These are phyloP conservation scores for Buceros bicornis DNA, from an alignment of 2,797 vertebrate genomes.

Conservation along the genomic window DNA sequence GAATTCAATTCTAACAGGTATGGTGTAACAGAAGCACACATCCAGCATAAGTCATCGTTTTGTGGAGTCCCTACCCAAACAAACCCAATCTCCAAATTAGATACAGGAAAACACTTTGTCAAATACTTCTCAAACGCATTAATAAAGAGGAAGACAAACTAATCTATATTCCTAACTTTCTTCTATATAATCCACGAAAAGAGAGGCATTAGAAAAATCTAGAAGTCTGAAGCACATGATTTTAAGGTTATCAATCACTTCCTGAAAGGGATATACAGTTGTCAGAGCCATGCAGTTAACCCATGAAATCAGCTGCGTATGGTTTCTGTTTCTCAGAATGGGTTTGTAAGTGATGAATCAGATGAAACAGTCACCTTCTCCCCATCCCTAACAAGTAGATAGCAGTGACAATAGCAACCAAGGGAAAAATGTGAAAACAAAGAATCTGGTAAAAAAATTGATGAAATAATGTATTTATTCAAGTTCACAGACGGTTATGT, in stretches of 20 bases:
- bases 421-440: neutral
- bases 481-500: neutral
- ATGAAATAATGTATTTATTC: neutral
- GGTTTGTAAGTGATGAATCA: neutral
- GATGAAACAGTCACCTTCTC: neutral
- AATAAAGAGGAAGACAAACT: neutral
- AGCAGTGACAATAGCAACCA: neutral
- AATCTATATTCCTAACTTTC: neutral
- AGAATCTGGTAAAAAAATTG: neutral
- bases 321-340: neutral
- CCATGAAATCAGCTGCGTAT: neutral
- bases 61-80: neutral
- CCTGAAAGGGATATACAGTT: neutral
- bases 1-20: neutral
- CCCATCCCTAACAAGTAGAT: neutral
- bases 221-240: neutral
- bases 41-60: accelerated
- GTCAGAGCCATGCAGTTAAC: neutral
- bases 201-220: neutral
- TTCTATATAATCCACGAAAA: neutral
- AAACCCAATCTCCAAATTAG: neutral
- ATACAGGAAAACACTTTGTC: neutral
- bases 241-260: neutral
- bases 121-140: neutral
- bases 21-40: accelerated